Evolutionary conservation across 2,797 vertebrate species (phyloP).

Genomic region (Enteromius afrohamiltoni): DNA sequence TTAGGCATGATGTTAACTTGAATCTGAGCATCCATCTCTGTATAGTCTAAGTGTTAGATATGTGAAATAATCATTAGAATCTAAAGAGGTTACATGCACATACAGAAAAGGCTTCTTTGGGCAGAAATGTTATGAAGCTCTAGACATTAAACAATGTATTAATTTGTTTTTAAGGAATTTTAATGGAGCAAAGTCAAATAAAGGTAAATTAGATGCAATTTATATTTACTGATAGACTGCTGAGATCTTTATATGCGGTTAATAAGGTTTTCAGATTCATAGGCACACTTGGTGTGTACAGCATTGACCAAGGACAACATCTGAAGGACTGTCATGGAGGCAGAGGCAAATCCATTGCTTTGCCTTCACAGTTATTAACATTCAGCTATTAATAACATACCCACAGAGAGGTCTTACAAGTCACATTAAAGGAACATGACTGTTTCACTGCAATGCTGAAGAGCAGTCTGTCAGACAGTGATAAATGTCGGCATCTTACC

Average conservation of each 20-base stretch:
- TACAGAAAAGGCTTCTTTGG: background rate
- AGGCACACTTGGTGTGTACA: background rate
- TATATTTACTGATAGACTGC: background rate
- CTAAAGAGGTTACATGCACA: background rate
- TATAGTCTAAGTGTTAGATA: background rate
- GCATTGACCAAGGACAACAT: background rate
- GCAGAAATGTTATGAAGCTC: background rate
- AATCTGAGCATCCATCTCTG: background rate
- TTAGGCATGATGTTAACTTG: background rate
- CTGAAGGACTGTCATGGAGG: background rate
- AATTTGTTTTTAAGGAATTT: background rate
- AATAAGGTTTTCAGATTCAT: background rate
- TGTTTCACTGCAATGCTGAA: background rate
- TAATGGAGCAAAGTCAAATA: background rate
- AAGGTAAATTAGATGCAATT: background rate
- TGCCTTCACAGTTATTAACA: background rate
- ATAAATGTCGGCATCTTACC: constrained; percentile 78
- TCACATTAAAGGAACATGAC: background rate
- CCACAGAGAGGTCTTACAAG: background rate
- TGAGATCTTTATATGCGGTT: background rate
- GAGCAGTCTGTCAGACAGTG: background rate
- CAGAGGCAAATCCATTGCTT: background rate
- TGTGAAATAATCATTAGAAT: background rate
- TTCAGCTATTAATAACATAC: constrained; percentile 2
- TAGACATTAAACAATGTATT: background rate